Conservation (phyloP, 2,888 invertebrate genomes). For the Pachydiplax longipennis region DNA sequence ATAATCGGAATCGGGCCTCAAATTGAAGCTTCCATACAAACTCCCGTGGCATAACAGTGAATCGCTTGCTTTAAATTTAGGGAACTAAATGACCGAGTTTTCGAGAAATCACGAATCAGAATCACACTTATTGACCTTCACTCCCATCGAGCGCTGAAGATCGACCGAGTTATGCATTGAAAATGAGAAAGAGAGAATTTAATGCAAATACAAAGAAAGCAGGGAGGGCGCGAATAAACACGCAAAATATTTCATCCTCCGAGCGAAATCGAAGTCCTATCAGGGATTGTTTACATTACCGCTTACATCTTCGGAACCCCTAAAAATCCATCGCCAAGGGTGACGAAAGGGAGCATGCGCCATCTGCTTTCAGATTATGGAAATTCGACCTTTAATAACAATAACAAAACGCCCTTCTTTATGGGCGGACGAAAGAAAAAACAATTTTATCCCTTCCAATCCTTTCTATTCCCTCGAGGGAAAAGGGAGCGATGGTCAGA, state of each 20-base stretch:
- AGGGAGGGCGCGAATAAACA: not conserved
- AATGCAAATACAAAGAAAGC: not conserved
- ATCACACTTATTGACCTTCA: no score
- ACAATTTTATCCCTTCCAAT: not conserved
- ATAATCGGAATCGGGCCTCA: no score
- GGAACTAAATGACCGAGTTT: no score
- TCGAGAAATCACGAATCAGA: no score
- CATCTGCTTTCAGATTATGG: constrained; percentile 16
- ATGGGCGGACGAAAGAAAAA: constrained; percentile 5
- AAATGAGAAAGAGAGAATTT: not conserved
- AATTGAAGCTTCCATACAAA: no score
- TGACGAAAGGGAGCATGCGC: not conserved
- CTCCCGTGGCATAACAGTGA: no score
- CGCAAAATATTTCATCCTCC: not conserved
- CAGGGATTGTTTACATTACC: constrained; percentile 12
- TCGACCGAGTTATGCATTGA: no score
- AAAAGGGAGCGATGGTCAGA: not conserved
- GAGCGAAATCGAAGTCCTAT: not conserved
- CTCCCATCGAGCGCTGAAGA: no score
- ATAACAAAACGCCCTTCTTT: not conserved
- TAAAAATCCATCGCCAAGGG: not conserved
- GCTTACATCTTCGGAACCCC: constrained; percentile 17
- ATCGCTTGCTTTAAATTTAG: no score
- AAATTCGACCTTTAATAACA: constrained; percentile 42
- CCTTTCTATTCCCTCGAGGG: not conserved